Evolutionary conservation across 2,888 invertebrate genomes (phyloP).

Genomic region (Agrilus biguttatus): DNA sequence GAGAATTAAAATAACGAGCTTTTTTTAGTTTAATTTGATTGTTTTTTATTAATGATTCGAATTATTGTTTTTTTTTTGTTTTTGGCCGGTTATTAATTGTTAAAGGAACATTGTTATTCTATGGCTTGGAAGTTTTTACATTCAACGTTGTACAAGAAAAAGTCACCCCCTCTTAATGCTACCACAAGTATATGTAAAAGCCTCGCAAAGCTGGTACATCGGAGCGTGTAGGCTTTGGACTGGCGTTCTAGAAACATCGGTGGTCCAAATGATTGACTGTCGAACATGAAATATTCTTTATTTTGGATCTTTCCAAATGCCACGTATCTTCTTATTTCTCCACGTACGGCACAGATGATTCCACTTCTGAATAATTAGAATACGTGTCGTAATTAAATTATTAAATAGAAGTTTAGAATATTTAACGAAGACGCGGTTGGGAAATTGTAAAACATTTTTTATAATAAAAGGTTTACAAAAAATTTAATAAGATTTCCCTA

Average conservation of each 20-base stretch:
- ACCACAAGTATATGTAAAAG: conserved; percentile 47
- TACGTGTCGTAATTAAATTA: too few relatives aligned
- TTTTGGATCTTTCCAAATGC: conserved; percentile 27
- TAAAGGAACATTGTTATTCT: neutral
- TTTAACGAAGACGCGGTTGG: too few relatives aligned
- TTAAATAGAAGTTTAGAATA: too few relatives aligned
- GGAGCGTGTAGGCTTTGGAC: conserved; percentile 42
- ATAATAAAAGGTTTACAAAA: too few relatives aligned
- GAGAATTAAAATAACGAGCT: too few relatives aligned
- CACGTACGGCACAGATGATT: conserved; percentile 38
- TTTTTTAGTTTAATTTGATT: too few relatives aligned
- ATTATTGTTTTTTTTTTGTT: too few relatives aligned
- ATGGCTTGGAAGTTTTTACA: conserved; percentile 19
- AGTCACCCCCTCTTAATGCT: conserved; percentile 35
- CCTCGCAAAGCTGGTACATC: conserved; percentile 38
- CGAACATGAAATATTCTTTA: conserved; percentile 51
- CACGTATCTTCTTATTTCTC: conserved; percentile 26
- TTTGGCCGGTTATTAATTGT: too few relatives aligned
- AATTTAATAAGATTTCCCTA: too few relatives aligned
- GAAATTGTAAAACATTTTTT: too few relatives aligned
- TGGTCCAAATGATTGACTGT: conserved; percentile 45
- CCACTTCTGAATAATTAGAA: conserved; percentile 27
- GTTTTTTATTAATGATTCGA: too few relatives aligned
- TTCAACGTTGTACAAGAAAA: conserved; percentile 26
- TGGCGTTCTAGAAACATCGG: conserved; percentile 43